Conservation (phyloP, 2,797 vertebrate species). For the Gobio occitaniae region DNA sequence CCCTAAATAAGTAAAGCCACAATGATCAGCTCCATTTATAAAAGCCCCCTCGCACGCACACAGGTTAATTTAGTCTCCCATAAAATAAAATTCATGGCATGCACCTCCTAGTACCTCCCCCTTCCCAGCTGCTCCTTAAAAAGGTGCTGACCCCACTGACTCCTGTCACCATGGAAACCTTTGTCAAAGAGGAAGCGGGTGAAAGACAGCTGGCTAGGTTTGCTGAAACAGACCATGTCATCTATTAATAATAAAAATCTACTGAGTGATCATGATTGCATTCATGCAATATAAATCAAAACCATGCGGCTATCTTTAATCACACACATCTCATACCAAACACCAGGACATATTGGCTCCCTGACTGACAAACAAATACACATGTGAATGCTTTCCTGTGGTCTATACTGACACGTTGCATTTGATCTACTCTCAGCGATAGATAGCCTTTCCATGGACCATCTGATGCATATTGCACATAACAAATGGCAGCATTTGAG, state of each 20-base stretch:
- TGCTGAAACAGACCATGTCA: slow-evolving; percentile 17
- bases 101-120: slow-evolving; percentile 33
- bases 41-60: slow-evolving; percentile 11
- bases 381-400: background rate
- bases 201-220: slow-evolving; percentile 50
- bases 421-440: background rate
- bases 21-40: slow-evolving; percentile 6
- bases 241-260: slow-evolving; percentile 59
- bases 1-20: background rate
- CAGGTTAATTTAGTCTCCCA: slow-evolving; percentile 39
- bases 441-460: background rate
- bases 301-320: slow-evolving; percentile 41
- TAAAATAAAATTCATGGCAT: slow-evolving; percentile 46
- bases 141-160: slow-evolving; percentile 63
- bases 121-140: slow-evolving; percentile 62
- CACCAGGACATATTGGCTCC: slow-evolving; percentile 4
- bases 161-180: slow-evolving; percentile 63
- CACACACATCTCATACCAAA: slow-evolving; percentile 21
- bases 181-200: slow-evolving; percentile 37
- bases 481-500: slow-evolving; percentile 6
- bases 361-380: background rate
- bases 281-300: slow-evolving; percentile 59
- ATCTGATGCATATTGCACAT: background rate
- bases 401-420: background rate
- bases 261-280: slow-evolving; percentile 33